phyloP scores from a whole-genome alignment of 2,888 invertebrate genomes.

The Dione vanillae region DNA sequence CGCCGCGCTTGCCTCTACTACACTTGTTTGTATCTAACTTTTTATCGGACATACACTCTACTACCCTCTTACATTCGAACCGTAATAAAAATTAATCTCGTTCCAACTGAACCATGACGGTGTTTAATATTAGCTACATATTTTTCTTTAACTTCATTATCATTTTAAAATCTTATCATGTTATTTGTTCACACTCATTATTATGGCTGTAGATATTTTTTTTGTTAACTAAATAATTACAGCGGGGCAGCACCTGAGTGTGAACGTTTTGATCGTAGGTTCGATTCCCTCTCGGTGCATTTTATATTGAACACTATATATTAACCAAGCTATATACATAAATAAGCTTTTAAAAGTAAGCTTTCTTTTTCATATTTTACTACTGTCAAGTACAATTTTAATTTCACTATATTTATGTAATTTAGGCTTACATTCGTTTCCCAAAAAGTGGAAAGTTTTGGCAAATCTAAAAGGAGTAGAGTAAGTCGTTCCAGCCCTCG shows the following conservation, averaged over 20 bases:
- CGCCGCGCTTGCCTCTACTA: too few relatives aligned
- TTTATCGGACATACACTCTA: too few relatives aligned
- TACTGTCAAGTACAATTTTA: too few relatives aligned
- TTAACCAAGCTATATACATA: too few relatives aligned
- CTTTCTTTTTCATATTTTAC: too few relatives aligned
- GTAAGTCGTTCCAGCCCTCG: not conserved
- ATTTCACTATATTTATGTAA: too few relatives aligned
- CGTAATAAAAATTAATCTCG: not conserved
- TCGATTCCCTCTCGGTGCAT: not conserved
- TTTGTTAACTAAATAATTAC: not conserved
- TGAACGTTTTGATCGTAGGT: not conserved
- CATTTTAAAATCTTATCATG: not conserved
- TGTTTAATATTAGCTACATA: not conserved
- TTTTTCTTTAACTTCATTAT: not conserved
- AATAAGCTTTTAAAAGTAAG: too few relatives aligned
- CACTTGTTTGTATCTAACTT: too few relatives aligned
- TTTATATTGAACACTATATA: too few relatives aligned
- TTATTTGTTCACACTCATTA: not conserved
- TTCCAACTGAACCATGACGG: not conserved
- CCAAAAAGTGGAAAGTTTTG: not conserved
- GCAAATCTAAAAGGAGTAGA: slow-evolving; percentile 19
- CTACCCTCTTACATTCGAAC: not conserved
- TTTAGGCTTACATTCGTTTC: too few relatives aligned
- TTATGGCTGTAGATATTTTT: not conserved
- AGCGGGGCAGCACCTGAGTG: too few relatives aligned